Percentiles rank a stretch among this genome's conserved stretches.
Evolutionary conservation across 2,888 invertebrate genomes (phyloP).

Genomic region (Amblyteles armatorius): DNA sequence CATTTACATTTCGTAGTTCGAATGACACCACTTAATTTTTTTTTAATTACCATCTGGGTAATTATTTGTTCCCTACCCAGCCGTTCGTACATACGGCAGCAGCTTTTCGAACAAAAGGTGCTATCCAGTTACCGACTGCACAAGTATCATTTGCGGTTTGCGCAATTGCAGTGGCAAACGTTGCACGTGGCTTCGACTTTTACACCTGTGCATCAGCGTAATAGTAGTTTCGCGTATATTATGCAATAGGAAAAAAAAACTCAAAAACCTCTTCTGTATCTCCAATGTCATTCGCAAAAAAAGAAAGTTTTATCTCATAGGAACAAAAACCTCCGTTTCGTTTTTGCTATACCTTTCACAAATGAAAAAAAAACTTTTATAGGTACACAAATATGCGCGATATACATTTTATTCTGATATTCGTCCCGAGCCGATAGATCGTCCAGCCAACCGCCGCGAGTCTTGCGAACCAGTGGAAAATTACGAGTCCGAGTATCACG

Average conservation of each 20-base stretch:
- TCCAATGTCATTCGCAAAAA: not conserved
- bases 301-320: not conserved
- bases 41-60: not conserved
- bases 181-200: slow-evolving; percentile 25
- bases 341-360: too few relatives aligned
- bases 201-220: slow-evolving; percentile 28
- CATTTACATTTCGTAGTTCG: not conserved
- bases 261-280: not conserved
- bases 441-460: not conserved
- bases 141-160: slow-evolving; percentile 35
- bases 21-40: not conserved
- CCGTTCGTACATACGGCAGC: slow-evolving; percentile 2
- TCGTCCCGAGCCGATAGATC: not conserved
- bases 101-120: slow-evolving; percentile 30
- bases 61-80: not conserved
- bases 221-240: not conserved
- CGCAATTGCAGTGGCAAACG: slow-evolving; percentile 46
- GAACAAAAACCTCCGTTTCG: too few relatives aligned
- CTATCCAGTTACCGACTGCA: slow-evolving; percentile 35
- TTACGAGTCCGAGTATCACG: slow-evolving; percentile 5
- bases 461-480: slow-evolving; percentile 24
- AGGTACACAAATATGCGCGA: not conserved
- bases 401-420: not conserved
- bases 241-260: not conserved
- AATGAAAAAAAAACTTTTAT: not conserved